Evolutionary conservation across 2,113 vertebrate genomes (phyloP), one percentile per base, ranked within the genome.

Genomic region (Tragelaphus imberbis): DNA sequence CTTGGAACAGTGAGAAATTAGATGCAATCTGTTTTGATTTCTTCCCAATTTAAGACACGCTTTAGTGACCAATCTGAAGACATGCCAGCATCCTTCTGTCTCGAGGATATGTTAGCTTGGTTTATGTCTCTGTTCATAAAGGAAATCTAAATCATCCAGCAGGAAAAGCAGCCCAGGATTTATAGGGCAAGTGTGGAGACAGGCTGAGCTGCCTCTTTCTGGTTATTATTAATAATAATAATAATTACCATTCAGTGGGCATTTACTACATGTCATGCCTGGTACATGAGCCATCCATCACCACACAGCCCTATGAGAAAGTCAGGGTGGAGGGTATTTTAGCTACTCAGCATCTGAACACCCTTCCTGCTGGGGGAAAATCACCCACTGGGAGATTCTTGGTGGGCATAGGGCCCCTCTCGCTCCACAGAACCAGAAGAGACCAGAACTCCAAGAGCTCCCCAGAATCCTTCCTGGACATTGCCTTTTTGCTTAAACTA

Each of bases 1-100:
- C 96, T 98, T 94, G 86, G 89, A 98, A 98, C 94, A 77, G 88
- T 94, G 94, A 98, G 95, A 97, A 98, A 98, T 98, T 95, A 98
- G 97, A 96, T 91, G 89, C 96, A 97, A 95, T 98, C 97, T 98
- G 97, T 97, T 98, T 94, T 98, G 95, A 97, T 96, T 98, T 98
- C 84, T 97, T 97, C 89, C 79, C 93, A 97, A 94, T 93, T 97
- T 95, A 95, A 91, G 96, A 92, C 91, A 97, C 27, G 86, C 96
- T 93, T 98, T 98, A 89, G 82, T 97, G 95, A 97, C 97, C 97
- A 84, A 95, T 93, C 92, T 98, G 95, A 96, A 97, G 86, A 68
- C 68, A 84, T 6, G 94, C 94, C 94, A 94, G 80, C 84, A 58
- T 84, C 81, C 94, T 96, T 93, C 85, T 84, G 96, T 98, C 93